Evolutionary conservation across 2,888 invertebrate species (phyloP).

Genomic region (Amiota communis): DNA sequence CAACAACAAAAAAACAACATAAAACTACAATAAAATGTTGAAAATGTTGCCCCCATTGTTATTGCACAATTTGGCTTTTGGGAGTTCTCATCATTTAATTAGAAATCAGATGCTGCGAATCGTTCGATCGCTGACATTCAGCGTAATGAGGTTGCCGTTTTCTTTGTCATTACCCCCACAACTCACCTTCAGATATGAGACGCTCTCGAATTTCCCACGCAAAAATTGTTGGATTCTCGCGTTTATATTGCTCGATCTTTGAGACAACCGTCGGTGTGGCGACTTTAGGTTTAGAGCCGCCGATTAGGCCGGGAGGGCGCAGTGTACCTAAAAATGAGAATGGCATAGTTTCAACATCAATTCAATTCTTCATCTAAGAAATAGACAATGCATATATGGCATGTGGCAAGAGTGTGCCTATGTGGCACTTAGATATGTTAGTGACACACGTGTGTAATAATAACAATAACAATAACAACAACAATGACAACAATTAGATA

Average conservation of each 20-base stretch:
- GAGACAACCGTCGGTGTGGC: conserved; percentile 97
- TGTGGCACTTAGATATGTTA: neutral
- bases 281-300: conserved; percentile 97
- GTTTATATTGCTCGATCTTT: conserved; percentile 98
- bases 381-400: neutral
- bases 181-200: conserved; percentile 94
- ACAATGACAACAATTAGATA: too few species aligned
- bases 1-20: too few species aligned
- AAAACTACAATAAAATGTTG: too few species aligned
- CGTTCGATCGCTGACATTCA: conserved; percentile 26
- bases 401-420: neutral
- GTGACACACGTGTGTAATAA: neutral
- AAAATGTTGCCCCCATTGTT: conserved; percentile 35
- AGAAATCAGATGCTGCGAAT: conserved; percentile 36
- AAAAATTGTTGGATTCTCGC: conserved; percentile 98
- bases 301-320: conserved; percentile 91
- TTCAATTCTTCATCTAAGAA: too few species aligned
- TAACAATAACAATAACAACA: neutral
- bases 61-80: conserved; percentile 60
- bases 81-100: conserved; percentile 63
- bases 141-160: conserved; percentile 11
- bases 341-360: too few species aligned
- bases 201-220: conserved; percentile 99
- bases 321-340: conserved; percentile 80
- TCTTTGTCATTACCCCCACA: conserved; percentile 18